These are phyloP conservation scores for Hypsopygia costalis DNA, from an alignment of 2,888 invertebrate genomes.

Conservation along the genomic window DNA sequence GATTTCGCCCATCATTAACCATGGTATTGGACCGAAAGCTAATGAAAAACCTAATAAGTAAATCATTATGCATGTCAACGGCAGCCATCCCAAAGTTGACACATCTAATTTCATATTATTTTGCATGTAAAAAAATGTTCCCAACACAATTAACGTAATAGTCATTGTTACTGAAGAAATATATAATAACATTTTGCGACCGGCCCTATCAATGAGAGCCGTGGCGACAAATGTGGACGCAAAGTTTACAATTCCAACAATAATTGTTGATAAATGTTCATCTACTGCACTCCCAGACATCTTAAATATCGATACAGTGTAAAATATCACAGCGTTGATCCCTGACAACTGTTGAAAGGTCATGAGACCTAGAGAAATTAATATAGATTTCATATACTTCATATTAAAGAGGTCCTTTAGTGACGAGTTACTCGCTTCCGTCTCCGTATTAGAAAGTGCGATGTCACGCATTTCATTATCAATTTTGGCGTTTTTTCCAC, in stretches of 20 bases:
- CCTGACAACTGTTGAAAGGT: constrained; percentile 97
- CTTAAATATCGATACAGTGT: constrained; percentile 93
- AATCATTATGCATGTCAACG: constrained; percentile 88
- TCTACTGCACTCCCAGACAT: constrained; percentile 91
- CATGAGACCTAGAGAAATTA: constrained; percentile 93
- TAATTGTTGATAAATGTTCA: constrained; percentile 89
- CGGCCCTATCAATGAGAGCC: constrained; percentile 91
- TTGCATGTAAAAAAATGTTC: constrained; percentile 88
- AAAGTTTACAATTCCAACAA: constrained; percentile 94
- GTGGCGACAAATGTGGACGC: constrained; percentile 94
- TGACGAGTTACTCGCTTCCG: constrained; percentile 81
- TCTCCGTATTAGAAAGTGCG: constrained; percentile 84
- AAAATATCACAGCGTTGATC: constrained; percentile 98
- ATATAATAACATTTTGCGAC: constrained; percentile 92
- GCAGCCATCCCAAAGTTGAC: constrained; percentile 86
- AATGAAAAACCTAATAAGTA: constrained; percentile 93
- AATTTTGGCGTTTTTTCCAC: constrained; percentile 89
- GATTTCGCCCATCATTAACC: constrained; percentile 97
- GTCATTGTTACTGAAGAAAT: constrained; percentile 91
- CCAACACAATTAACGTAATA: constrained; percentile 85
- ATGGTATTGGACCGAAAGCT: constrained; percentile 91
- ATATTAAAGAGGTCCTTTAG: constrained; percentile 84
- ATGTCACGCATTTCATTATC: constrained; percentile 88
- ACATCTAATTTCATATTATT: constrained; percentile 69
- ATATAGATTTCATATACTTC: constrained; percentile 88